Conservation (phyloP, 2,113 vertebrate species). For the Misgurnus anguillicaudatus region DNA sequence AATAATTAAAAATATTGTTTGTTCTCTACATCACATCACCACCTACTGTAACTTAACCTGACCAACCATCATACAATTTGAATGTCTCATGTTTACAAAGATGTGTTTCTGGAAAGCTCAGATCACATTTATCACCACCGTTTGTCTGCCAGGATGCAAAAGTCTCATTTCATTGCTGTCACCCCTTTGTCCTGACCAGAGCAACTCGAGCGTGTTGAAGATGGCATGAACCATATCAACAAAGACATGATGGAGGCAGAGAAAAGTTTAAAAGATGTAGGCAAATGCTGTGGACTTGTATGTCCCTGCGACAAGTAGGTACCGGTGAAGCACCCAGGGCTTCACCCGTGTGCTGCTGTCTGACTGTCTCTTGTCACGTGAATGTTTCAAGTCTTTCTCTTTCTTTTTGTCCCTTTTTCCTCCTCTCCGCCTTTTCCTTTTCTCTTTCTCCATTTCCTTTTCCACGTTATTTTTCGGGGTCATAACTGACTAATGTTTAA, state of each 20-base stretch:
- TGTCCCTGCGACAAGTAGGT: slow-evolving; percentile 99
- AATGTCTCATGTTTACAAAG: slow-evolving; percentile 52
- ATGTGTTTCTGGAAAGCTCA: slow-evolving; percentile 52
- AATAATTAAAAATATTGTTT: background rate
- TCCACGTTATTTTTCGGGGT: slow-evolving; percentile 71
- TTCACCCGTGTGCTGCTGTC: slow-evolving; percentile 87
- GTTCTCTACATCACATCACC: background rate
- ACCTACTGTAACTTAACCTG: background rate
- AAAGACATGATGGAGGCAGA: slow-evolving; percentile 99
- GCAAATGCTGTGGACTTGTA: slow-evolving; percentile 99
- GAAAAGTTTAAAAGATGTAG: slow-evolving; percentile 99
- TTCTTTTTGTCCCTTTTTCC: slow-evolving; percentile 81
- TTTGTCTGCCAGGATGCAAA: slow-evolving; percentile 75
- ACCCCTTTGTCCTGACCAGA: slow-evolving; percentile 99
- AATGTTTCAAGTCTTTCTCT: slow-evolving; percentile 93
- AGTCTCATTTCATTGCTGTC: slow-evolving; percentile 95
- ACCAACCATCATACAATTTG: background rate
- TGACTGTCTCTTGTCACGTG: slow-evolving; percentile 87
- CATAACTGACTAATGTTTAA: slow-evolving; percentile 77
- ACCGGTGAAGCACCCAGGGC: slow-evolving; percentile 78
- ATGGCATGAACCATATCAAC: slow-evolving; percentile 99
- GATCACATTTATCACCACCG: slow-evolving; percentile 75
- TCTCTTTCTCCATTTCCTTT: slow-evolving; percentile 59
- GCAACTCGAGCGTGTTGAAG: slow-evolving; percentile 99
- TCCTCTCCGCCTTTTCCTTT: slow-evolving; percentile 28